Conservation (phyloP, 2,888 invertebrate genomes). For the Lepidochrysops patricia region DNA sequence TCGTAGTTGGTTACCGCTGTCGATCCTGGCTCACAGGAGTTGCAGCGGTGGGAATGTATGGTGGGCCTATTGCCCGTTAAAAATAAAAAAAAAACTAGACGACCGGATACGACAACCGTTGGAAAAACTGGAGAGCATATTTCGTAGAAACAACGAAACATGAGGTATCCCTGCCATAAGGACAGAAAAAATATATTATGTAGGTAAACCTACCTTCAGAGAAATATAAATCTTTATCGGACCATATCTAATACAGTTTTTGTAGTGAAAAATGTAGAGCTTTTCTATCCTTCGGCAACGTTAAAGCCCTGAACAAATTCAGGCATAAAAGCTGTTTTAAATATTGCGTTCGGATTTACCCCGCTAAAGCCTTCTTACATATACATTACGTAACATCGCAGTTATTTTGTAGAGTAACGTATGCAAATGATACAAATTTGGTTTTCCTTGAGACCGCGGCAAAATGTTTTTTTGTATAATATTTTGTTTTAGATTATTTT, state of each 20-base stretch:
- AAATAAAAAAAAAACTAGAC: too few species aligned
- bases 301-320: constrained; percentile 49
- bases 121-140: neutral
- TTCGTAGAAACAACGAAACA: neutral
- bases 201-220: neutral
- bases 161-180: neutral
- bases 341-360: constrained; percentile 62
- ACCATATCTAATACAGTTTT: constrained; percentile 15
- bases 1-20: too few species aligned
- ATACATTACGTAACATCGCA: constrained; percentile 46
- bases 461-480: neutral
- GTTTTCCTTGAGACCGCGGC: neutral
- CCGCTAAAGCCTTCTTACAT: constrained; percentile 48
- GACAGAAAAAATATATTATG: neutral
- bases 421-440: constrained; percentile 12
- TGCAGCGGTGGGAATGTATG: too few species aligned
- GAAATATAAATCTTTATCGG: neutral
- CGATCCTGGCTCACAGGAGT: too few species aligned
- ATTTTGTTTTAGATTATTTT: neutral
- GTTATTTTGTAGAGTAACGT: constrained; percentile 14
- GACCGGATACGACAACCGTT: neutral
- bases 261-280: constrained; percentile 46
- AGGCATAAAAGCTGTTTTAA: constrained; percentile 61
- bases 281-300: constrained; percentile 49
- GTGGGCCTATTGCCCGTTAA: too few species aligned